phyloP scores from a whole-genome alignment of 2,888 invertebrate species.

The Euplagia quadripunctaria region DNA sequence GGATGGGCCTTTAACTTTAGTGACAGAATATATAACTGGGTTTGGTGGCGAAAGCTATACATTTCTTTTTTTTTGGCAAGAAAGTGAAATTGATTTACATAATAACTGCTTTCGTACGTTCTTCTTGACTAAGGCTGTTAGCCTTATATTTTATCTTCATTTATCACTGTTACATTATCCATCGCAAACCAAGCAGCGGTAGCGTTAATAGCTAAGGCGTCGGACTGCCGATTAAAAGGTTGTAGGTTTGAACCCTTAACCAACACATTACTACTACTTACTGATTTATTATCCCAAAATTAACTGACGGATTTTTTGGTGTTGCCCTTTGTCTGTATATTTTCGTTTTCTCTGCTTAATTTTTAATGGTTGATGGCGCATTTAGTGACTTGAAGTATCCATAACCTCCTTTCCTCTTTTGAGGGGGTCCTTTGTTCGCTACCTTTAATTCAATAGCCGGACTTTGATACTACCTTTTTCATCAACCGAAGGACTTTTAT shows the following conservation, averaged over 20 bases:
- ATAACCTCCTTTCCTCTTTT: slow-evolving; percentile 92
- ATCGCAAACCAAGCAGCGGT: no score
- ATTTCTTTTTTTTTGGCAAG: slow-evolving; percentile 2
- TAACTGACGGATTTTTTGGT: slow-evolving; percentile 67
- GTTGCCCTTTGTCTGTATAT: slow-evolving; percentile 87
- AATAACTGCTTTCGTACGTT: slow-evolving; percentile 1
- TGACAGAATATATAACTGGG: neutral
- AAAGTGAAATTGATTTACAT: slow-evolving; percentile 3
- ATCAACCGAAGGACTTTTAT: slow-evolving; percentile 97
- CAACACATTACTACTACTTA: slow-evolving; percentile 3
- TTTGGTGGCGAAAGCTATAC: neutral
- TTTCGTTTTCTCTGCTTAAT: slow-evolving; percentile 86
- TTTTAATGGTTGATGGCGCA: slow-evolving; percentile 79
- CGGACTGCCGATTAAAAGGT: neutral
- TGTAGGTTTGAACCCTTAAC: neutral
- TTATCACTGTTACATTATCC: no score
- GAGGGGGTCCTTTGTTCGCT: slow-evolving; percentile 86
- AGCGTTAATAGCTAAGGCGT: neutral
- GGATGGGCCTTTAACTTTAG: no score
- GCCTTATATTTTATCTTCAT: neutral
- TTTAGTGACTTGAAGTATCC: slow-evolving; percentile 92
- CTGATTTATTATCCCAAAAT: slow-evolving; percentile 46
- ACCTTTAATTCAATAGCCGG: slow-evolving; percentile 95
- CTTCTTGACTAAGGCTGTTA: neutral
- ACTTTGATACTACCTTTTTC: slow-evolving; percentile 91